Base-by-base conservation (phyloP, 2,888 invertebrate genomes). In the Coronaproctus castanopsis region DNA sequence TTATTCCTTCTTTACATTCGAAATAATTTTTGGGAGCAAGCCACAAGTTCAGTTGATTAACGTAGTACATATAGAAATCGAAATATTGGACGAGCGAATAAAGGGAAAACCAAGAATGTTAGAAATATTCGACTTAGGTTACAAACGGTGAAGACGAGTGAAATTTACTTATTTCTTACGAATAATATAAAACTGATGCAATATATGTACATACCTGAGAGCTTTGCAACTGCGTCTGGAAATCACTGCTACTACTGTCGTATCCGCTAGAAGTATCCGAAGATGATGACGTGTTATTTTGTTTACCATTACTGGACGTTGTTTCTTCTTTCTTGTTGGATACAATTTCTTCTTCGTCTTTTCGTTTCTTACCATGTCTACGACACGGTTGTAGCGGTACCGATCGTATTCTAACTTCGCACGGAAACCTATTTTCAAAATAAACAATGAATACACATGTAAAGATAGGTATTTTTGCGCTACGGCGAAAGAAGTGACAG, bases 361-460 rank as follows among this genome's bases (percentile, higher is more conserved):
- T 84, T 61, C 84, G 77, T 68, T 86, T 85, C 67, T 85, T 85
- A 0, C 84, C 84, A 67, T 85, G 84, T 24, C 73, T 71, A 63
- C 86, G 78, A 67, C 89, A 88, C 0, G 90, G 87, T 66, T 86
- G 83, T 10, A 90, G 73, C 0, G 92, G 91, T 10, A 85, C 85
- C 2, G 86, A 83, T 59, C 91, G 78, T 22, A 90, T 83, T 65
- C 90, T 79, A 21, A 90, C 87, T 73, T 88, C 87, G 74, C 88
- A 85, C 53, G 89, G 84, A 71, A 82, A 93, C 72, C 87, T 88
- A 69, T 36, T 36, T 14, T 14, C n/a, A n/a, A n/a, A n/a, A n/a
- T n/a, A n/a, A 57, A 75, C 72, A 70, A 54, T 63, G 62, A 65
- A 57, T 57, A 55, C 48, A 55, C 58, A 49, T 18, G 50, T 49